These are phyloP conservation scores for Lottia scabra DNA, from an alignment of 2,888 invertebrate species.

Conservation along the genomic window DNA sequence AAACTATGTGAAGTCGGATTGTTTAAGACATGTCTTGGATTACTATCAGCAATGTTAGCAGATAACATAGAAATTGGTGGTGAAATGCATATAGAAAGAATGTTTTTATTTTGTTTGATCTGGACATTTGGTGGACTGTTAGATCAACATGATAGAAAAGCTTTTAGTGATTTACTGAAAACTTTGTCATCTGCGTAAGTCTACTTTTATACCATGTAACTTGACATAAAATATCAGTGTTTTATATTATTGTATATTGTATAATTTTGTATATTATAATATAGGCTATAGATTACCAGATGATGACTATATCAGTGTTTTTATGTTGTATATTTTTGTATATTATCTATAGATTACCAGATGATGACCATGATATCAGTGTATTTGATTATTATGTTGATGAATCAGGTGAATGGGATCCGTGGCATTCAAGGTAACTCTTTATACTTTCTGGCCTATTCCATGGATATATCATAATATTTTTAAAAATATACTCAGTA, in stretches of 20 bases:
- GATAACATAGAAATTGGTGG: slow-evolving; percentile 69
- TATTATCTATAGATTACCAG: slow-evolving; percentile 59
- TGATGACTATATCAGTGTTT: slow-evolving; percentile 38
- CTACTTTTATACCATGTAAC: too few species aligned
- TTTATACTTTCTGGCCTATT: not conserved
- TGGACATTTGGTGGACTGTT: slow-evolving; percentile 69
- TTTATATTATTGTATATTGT: not conserved
- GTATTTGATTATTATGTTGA: slow-evolving; percentile 70
- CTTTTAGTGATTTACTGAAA: slow-evolving; percentile 66
- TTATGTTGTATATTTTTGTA: not conserved
- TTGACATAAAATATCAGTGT: not conserved
- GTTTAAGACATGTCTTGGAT: slow-evolving; percentile 65
- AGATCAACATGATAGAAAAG: slow-evolving; percentile 60
- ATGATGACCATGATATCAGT: slow-evolving; percentile 69
- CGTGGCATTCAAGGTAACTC: slow-evolving; percentile 64
- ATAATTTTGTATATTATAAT: not conserved
- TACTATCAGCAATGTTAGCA: slow-evolving; percentile 68
- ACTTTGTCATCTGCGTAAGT: slow-evolving; percentile 67
- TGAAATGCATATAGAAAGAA: slow-evolving; percentile 66
- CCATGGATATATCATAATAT: not conserved
- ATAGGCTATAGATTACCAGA: slow-evolving; percentile 67
- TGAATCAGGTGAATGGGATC: slow-evolving; percentile 70
- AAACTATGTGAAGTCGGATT: slow-evolving; percentile 64
- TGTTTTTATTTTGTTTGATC: slow-evolving; percentile 68
- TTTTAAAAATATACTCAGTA: not conserved